Conservation (phyloP, 1,140 invertebrate species). For the Octopus bimaculoides region DNA sequence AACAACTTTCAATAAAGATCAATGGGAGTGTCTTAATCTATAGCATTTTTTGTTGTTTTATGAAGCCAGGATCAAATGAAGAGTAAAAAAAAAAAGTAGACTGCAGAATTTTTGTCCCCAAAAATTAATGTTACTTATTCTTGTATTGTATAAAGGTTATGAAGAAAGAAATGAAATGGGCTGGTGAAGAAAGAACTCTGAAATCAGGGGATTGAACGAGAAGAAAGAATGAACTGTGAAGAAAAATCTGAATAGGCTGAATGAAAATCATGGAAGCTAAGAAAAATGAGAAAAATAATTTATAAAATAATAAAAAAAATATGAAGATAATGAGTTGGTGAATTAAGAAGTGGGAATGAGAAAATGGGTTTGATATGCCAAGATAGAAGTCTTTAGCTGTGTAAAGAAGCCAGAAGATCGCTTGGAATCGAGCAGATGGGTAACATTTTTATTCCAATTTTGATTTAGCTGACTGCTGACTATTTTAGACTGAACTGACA, state of each 20-base stretch:
- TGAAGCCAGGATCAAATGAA: not conserved
- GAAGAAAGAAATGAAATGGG: conserved; percentile 11
- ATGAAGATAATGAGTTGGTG: not conserved
- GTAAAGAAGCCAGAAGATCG: conserved; percentile 5
- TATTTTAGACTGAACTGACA: no score
- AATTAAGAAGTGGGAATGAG: not conserved
- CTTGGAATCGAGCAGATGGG: conserved; percentile 2
- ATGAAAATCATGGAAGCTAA: conserved; percentile 9
- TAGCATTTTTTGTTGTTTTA: not conserved
- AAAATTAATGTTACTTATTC: conserved; percentile 6
- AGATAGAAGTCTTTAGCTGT: not conserved
- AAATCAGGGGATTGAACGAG: conserved; percentile 3
- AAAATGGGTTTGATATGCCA: conserved; percentile 10
- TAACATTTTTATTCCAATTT: conserved; percentile 11
- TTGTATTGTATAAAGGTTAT: conserved; percentile 11
- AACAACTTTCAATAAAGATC: conserved; percentile 5
- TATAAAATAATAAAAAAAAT: no score
- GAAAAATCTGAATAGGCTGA: conserved; percentile 6
- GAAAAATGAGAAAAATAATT: not conserved
- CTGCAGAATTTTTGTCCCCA: not conserved
- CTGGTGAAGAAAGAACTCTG: conserved; percentile 11
- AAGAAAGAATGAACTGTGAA: not conserved
- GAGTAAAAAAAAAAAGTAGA: not conserved
- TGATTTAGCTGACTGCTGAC: not conserved
- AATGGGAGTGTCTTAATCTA: not conserved